Percentiles rank a stretch among this genome's conserved stretches.
Conservation (phyloP, 2,113 vertebrate species). For the Mesembrinibis cayennensis region DNA sequence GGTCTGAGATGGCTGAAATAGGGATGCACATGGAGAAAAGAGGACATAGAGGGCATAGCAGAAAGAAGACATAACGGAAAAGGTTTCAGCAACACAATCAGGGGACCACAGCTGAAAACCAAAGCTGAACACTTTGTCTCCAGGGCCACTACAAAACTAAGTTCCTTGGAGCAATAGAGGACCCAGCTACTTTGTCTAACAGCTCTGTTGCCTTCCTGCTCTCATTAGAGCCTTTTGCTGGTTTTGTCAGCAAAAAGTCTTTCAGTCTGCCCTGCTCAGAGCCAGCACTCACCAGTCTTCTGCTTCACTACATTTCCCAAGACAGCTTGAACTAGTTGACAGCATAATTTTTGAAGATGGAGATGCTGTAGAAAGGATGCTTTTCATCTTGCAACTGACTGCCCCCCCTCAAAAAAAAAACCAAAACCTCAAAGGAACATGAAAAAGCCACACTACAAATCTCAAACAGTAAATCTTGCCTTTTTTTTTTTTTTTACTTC, state of each 20-base stretch:
- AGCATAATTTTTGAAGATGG: not conserved
- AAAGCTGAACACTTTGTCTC: not conserved
- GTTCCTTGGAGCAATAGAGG: not conserved
- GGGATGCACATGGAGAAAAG: not conserved
- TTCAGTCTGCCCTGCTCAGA: not conserved
- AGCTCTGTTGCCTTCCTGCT: not conserved
- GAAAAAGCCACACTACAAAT: not conserved
- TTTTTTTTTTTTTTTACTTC: not conserved
- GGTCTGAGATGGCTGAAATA: not conserved
- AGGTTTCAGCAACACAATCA: not conserved
- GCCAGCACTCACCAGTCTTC: not conserved
- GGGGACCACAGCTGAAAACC: not conserved
- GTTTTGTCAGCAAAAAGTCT: not conserved
- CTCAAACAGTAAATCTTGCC: not conserved
- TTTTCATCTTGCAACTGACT: not conserved
- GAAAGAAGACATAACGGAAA: not conserved
- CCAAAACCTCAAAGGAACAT: not conserved
- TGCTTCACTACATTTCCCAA: not conserved
- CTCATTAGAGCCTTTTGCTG: not conserved
- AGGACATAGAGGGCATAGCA: not conserved
- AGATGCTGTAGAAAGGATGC: not conserved
- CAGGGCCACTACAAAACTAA: not conserved
- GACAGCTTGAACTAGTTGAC: not conserved
- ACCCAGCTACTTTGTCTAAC: not conserved
- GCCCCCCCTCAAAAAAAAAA: not conserved